Evolutionary conservation across 1,140 invertebrate genomes (phyloP).

Genomic region (Helicoverpa armigera): DNA sequence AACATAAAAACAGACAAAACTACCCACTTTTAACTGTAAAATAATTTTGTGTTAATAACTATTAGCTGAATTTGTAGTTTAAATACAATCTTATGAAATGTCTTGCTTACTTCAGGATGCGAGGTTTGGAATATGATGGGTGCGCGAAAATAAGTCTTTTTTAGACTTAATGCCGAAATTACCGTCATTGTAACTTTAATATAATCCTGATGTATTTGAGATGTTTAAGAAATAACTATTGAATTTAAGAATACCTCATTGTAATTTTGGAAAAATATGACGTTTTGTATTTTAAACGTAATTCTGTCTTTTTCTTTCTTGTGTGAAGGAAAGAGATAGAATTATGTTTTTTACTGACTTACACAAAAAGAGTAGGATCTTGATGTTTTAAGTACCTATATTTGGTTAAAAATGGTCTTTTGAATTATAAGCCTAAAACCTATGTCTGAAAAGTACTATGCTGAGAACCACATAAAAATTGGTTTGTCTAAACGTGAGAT

Average conservation of each 20-base stretch:
- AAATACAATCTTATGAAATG: slow-evolving; percentile 15
- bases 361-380: no score
- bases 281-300: no score
- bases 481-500: neutral
- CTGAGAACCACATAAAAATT: neutral
- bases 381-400: no score
- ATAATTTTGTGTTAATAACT: slow-evolving; percentile 33
- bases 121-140: slow-evolving; percentile 8
- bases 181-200: no score
- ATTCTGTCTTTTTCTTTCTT: no score
- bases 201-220: slow-evolving; percentile 4
- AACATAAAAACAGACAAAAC: neutral
- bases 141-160: neutral
- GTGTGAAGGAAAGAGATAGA: no score
- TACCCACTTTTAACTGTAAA: slow-evolving; percentile 3
- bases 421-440: no score
- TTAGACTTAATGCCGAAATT: no score
- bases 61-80: slow-evolving; percentile 37
- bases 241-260: neutral
- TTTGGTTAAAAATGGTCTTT: no score
- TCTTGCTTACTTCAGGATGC: slow-evolving; percentile 19
- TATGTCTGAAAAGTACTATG: no score
- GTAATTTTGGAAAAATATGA: no score
- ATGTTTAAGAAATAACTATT: neutral
- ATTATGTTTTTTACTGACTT: no score